Evolutionary conservation across 2,113 vertebrate genomes (phyloP).

Genomic region (Chloropsis hardwickii): DNA sequence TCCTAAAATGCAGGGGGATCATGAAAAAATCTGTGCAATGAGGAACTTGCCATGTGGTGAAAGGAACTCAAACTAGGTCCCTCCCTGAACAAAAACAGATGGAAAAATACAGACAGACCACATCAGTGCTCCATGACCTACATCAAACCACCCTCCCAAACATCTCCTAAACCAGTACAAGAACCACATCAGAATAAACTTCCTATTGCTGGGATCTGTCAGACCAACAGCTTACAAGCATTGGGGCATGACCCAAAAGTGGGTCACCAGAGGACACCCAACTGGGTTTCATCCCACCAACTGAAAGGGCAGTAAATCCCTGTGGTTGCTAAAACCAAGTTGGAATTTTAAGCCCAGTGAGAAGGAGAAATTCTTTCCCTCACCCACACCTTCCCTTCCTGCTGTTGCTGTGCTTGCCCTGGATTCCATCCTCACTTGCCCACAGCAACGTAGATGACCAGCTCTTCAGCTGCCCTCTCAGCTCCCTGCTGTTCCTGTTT

Average conservation of each 20-base stretch:
- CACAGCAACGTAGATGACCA: neutral
- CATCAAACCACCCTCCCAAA: slow-evolving; percentile 59
- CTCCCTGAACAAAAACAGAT: slow-evolving; percentile 70
- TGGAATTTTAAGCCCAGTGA: slow-evolving; percentile 39
- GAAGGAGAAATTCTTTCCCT: slow-evolving; percentile 26
- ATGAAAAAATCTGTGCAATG: slow-evolving; percentile 51
- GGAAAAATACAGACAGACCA: slow-evolving; percentile 67
- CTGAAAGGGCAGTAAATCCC: slow-evolving; percentile 48
- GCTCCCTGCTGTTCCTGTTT: accelerated
- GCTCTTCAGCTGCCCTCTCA: neutral
- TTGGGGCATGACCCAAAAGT: slow-evolving; percentile 48
- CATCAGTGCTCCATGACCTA: slow-evolving; percentile 60
- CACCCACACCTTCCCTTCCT: neutral
- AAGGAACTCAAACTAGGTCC: slow-evolving; percentile 50
- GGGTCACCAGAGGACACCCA: slow-evolving; percentile 58
- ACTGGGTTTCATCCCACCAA: slow-evolving; percentile 37
- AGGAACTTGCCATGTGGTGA: slow-evolving; percentile 48
- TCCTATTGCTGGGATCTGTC: slow-evolving; percentile 61
- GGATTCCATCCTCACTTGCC: neutral
- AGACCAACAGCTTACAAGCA: slow-evolving; percentile 24
- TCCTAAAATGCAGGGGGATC: slow-evolving; percentile 34
- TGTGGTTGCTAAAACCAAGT: slow-evolving; percentile 36
- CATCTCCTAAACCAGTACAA: slow-evolving; percentile 45
- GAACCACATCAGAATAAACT: slow-evolving; percentile 70
- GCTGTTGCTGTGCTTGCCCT: neutral